Evolutionary conservation across 2,113 vertebrate species (phyloP).

Genomic region (Atrichornis clamosus): DNA sequence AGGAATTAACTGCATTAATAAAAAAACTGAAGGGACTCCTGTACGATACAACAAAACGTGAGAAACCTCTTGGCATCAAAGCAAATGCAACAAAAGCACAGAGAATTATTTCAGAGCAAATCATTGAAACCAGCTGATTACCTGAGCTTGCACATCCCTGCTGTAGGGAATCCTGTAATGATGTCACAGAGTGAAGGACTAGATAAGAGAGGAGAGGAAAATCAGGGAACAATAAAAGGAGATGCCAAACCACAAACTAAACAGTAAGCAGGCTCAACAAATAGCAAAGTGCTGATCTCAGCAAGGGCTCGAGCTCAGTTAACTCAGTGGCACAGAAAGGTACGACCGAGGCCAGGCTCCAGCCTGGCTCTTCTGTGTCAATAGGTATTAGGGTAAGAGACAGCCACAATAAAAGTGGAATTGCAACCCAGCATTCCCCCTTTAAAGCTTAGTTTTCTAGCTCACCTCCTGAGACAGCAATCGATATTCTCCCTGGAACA

Average conservation of each 20-base stretch:
- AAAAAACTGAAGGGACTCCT: not conserved
- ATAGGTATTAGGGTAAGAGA: not conserved
- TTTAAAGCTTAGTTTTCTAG: not conserved
- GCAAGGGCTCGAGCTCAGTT: not conserved
- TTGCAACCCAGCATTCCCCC: slow-evolving; percentile 5
- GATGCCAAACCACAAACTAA: slow-evolving; percentile 57
- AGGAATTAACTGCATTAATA: slow-evolving; percentile 46
- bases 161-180: slow-evolving; percentile 79
- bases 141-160: slow-evolving; percentile 84
- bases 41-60: not conserved
- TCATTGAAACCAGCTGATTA: slow-evolving; percentile 62
- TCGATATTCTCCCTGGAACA: not conserved
- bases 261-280: slow-evolving; percentile 60
- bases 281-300: not conserved
- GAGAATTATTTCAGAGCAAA: slow-evolving; percentile 26
- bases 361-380: not conserved
- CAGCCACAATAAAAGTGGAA: slow-evolving; percentile 1
- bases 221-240: slow-evolving; percentile 55
- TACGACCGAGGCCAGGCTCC: not conserved
- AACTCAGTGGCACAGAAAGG: not conserved
- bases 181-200: slow-evolving; percentile 78
- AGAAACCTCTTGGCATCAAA: slow-evolving; percentile 44
- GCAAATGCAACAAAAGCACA: slow-evolving; percentile 26
- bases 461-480: slow-evolving; percentile 45
- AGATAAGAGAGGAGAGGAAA: slow-evolving; percentile 64